These are phyloP conservation scores for Sceloporus undulatus DNA, from an alignment of 2,113 vertebrate species.

Conservation along the genomic window DNA sequence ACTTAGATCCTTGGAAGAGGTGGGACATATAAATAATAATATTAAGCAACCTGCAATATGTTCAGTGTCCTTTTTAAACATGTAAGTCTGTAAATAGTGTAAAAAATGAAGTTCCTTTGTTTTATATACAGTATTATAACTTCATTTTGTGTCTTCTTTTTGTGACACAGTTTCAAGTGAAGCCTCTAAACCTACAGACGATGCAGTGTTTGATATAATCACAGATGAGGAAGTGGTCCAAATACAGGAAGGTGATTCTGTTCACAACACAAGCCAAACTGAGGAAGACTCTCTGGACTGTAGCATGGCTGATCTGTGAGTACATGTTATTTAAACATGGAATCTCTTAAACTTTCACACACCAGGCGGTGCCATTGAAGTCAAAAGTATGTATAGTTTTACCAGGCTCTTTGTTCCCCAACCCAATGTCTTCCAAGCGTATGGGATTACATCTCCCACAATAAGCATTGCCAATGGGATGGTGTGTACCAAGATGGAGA, in stretches of 20 bases:
- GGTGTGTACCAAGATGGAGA: background rate
- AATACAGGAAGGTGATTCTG: conserved; percentile 82
- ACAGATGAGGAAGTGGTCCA: conserved; percentile 93
- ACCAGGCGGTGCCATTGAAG: background rate
- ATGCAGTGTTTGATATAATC: conserved; percentile 92
- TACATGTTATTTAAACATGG: conserved; percentile 47
- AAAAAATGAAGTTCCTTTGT: background rate
- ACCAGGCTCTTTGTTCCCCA: background rate
- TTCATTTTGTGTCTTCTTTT: conserved; percentile 25
- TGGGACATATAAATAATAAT: too few relatives aligned
- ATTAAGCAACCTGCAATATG: background rate
- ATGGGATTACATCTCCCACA: background rate
- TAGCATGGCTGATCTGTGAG: conserved; percentile 85
- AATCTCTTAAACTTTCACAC: background rate
- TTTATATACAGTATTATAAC: background rate
- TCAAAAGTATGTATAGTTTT: background rate
- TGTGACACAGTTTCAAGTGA: conserved; percentile 66
- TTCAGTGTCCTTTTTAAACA: background rate
- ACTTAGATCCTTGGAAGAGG: too few relatives aligned
- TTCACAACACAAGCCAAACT: conserved; percentile 80
- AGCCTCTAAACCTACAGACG: conserved; percentile 79
- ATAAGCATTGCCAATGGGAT: background rate
- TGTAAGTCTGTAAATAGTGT: background rate
- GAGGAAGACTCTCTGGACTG: conserved; percentile 78
- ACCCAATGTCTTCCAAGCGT: background rate